Evolutionary conservation across 37 sponge, comb jelly and placozoan species (phyloP), one percentile per base, ranked within the genome.

Genomic region (Hormiphora californensis): DNA sequence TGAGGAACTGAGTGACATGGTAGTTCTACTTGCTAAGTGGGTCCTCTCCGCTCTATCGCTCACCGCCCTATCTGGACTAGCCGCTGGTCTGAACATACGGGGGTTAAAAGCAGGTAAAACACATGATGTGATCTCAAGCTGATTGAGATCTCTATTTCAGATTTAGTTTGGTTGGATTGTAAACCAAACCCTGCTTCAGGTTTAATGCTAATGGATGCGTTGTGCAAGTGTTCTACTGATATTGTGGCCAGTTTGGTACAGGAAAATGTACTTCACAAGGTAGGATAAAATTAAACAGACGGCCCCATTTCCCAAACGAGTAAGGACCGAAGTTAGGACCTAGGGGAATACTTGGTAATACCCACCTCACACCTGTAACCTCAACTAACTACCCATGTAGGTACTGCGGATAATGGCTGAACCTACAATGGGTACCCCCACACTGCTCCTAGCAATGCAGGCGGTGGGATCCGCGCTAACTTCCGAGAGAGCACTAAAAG

Each of bases 1-100:
- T 4, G 81, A 73, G 4, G 81, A 73, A n/a, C 35, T 73, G 28
- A 73, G 43, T 43, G 40, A 43, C 30, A 73, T 73, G 81, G 46
- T 73, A n/a, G 38, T 36, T 27, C 44, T 73, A 28, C 44, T 73
- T 4, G 81, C 46, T 4, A 73, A 73, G 81, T 73, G 81, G 81
- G 81, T 73, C 46, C 46, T 73, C n/a, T 73, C 81, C 21, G 81
- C 81, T 33, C 81, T 73, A 43, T 73, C 81, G 1, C 81, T 73
- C 0, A 73, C 81, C 43, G 81, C 81, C 19, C 81, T 73, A 7
- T 73, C 81, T 17, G 81, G 81, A 11, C 81, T 73, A 12, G 46
- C 35, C 4, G 46, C 81, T 41, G 81, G 81, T 0, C 81, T 73
- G 25, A 73, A 73, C 23, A 46, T 73, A n/a, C 9, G 81, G 81